Conservation (phyloP, 1,140 invertebrate species). For the Homarus americanus region DNA sequence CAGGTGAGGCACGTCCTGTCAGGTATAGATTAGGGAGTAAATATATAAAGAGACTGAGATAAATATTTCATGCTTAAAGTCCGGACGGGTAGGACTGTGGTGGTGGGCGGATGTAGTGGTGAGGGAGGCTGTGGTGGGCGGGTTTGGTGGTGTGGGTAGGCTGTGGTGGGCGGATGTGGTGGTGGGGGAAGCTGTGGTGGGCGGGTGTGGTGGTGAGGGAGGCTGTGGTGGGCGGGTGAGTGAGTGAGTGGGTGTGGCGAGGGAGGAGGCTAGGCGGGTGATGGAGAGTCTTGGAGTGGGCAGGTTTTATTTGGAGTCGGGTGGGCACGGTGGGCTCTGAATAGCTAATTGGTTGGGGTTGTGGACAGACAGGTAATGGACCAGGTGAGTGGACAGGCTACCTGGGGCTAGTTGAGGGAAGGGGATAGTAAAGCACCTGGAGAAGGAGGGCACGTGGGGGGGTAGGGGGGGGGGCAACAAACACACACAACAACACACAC, state of each 20-base stretch:
- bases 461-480: too few species aligned
- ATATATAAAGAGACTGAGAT: too few species aligned
- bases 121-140: background rate
- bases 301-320: background rate
- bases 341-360: conserved; percentile 21
- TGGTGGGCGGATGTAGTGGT: background rate
- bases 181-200: background rate
- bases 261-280: background rate
- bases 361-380: conserved; percentile 22
- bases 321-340: conserved; percentile 13
- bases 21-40: too few species aligned
- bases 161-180: background rate
- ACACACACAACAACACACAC: too few species aligned
- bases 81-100: background rate
- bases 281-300: background rate
- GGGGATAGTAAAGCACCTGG: too few species aligned
- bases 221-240: background rate
- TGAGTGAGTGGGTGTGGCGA: background rate
- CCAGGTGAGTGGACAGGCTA: background rate
- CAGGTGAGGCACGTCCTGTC: too few species aligned
- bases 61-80: too few species aligned
- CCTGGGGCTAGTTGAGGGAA: too few species aligned
- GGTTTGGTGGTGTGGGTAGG: background rate
- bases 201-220: background rate
- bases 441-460: too few species aligned